Base-by-base conservation (phyloP, 2,113 vertebrate species). In the Toxostoma redivivum region DNA sequence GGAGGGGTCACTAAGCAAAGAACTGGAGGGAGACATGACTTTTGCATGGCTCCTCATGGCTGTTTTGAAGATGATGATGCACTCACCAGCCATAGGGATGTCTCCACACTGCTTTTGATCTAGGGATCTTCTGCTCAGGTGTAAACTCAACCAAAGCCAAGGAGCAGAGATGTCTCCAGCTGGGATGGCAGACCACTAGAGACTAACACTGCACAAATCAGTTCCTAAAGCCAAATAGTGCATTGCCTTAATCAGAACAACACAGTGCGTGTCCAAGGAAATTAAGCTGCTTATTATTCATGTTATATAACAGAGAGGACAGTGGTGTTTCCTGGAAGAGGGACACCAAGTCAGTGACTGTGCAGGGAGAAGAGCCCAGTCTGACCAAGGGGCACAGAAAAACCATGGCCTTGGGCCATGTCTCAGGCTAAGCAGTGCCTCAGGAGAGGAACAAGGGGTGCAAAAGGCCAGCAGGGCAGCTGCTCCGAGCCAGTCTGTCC, bases 401-500 rank as follows among this genome's bases (percentile, higher is more conserved):
- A 81, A 60, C n/a, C 47, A 15, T 1, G 16, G 79, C 19, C 61
- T 16, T 0, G 8, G 58, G 48, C 57, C 14, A 15, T 0, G 2
- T 38, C 42, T 94, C 51, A 58, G 81, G 60, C 47, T 73, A 45
- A 79, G 70, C 78, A 45, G n/a, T 14, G 10, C 51, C 71, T 81
- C 64, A 33, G 24, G 15, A 38, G 17, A 80, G 74, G 85, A 88
- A 35, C 22, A 23, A 61, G 74, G 23, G 23, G 79, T 71, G 76
- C 77, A 81, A 64, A 71, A 86, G 76, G 56, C 79, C 67, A 93
- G 54, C 80, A 88, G 90, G 67, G 53, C 85, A 95, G 54, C 30
- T 4, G 3, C 42, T 35, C 33, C 0, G 17, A 65, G 53, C 51
- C 70, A 48, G 73, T 37, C 84, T 85, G 17, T 7, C 60, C 76